Evolutionary conservation across 2,888 invertebrate genomes (phyloP), one percentile per base, ranked within the genome.

Genomic region (Protonemura montana): DNA sequence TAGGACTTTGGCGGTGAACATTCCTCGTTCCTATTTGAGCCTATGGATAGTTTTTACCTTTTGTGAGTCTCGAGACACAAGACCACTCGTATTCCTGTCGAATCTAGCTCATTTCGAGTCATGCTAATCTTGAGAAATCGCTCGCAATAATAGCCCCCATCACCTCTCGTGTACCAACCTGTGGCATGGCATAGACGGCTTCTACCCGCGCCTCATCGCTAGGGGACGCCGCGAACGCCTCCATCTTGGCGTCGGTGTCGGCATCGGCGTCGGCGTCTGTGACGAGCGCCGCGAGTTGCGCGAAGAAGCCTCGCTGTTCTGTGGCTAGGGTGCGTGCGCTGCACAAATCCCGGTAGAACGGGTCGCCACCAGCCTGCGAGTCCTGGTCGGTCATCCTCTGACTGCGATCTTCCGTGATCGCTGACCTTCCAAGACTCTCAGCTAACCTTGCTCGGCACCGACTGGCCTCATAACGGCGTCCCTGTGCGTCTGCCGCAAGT

Each of bases 281-380:
- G 27, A 96, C 93, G 88, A 94, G 93, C 84, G 95, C 93, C 28
- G 93, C 94, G 88, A 96, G 93, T 78, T 93, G 93, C 88, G 93
- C 92, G 90, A 97, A 96, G 91, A 97, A 97, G 0, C 97, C 97
- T 89, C 95, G 94, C 87, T 93, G 92, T 89, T 95, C 94, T 0
- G 96, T 95, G 90, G 95, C 96, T 0, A 97, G 92, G 0, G 97
- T 97, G 87, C 94, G 94, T 89, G 94, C 93, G 89, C 95, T 96
- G 91, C 97, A 97, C 59, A 94, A 92, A 27, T 93, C 92, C 59
- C 94, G 94, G 90, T 94, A 96, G 83, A 87, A 76, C 28, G 87
- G 87, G 85, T 87, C 87, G 0, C 59, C 30, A 77, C 87, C 87
- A 5, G 86, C 85, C 27, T 13, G 41, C 42, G 35, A 2, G 82